Evolutionary conservation across 2,797 vertebrate genomes (phyloP).

Genomic region (Pseudocheirus occidentalis): DNA sequence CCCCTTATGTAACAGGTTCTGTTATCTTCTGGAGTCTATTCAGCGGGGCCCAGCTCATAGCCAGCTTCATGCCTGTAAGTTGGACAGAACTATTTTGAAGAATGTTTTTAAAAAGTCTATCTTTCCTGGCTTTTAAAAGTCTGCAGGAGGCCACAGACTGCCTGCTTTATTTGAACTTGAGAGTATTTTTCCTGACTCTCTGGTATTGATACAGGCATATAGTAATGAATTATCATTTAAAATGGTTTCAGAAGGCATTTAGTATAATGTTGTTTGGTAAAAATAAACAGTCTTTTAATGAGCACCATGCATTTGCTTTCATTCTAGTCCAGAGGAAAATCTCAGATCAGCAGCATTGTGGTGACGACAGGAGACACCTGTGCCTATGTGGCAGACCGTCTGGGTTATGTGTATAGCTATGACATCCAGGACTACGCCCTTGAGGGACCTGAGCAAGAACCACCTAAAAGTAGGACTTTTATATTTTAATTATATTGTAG

Average conservation of each 20-base stretch:
- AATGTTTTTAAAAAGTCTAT: background rate
- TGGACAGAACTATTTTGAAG: background rate
- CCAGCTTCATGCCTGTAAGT: slow-evolving; percentile 86
- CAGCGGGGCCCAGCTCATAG: slow-evolving; percentile 76
- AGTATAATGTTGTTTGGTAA: background rate
- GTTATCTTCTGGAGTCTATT: slow-evolving; percentile 86
- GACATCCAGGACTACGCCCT: slow-evolving; percentile 79
- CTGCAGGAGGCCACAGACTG: background rate
- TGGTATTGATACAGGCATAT: background rate
- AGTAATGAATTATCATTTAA: background rate
- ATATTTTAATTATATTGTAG: background rate
- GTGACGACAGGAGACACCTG: slow-evolving; percentile 73
- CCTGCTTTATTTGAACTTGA: slow-evolving; percentile 2
- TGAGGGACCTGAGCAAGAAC: slow-evolving; percentile 70
- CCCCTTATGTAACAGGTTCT: slow-evolving; percentile 64
- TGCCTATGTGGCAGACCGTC: slow-evolving; percentile 79
- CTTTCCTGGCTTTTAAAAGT: background rate
- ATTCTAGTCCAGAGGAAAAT: slow-evolving; percentile 80
- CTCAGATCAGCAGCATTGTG: slow-evolving; percentile 83
- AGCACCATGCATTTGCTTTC: background rate
- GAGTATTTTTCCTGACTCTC: background rate
- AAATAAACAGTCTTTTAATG: background rate
- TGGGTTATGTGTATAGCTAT: slow-evolving; percentile 80
- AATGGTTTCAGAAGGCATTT: background rate
- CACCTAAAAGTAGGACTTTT: slow-evolving; percentile 67